A percentile compares a stretch with the other conserved stretches of the same genome.
Evolutionary conservation across 2,888 invertebrate genomes (phyloP).

Genomic region (Nebria brevicollis): DNA sequence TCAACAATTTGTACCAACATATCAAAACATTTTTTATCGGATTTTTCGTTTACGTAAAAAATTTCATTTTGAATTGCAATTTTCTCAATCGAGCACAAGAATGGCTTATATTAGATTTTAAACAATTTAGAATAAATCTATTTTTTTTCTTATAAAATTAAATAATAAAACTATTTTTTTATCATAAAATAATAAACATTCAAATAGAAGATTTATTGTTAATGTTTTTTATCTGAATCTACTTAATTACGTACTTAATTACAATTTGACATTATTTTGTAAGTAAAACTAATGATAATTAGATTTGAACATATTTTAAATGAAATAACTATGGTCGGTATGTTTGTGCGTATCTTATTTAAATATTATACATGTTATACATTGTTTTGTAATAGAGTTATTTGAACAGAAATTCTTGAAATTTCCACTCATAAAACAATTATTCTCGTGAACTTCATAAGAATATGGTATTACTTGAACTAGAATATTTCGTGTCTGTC

Average conservation of each 20-base stretch:
- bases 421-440: neutral
- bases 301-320: neutral
- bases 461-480: neutral
- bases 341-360: neutral
- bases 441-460: neutral
- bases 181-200: too few relatives aligned
- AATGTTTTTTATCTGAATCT: too few relatives aligned
- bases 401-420: neutral
- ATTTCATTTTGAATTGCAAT: too few relatives aligned
- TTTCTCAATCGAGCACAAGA: too few relatives aligned
- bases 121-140: too few relatives aligned
- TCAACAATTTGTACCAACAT: neutral
- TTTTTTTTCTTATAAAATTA: too few relatives aligned
- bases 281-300: neutral
- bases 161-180: too few relatives aligned
- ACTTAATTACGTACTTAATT: too few relatives aligned
- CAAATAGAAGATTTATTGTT: too few relatives aligned
- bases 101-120: too few relatives aligned
- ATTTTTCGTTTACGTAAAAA: too few relatives aligned
- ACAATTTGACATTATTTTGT: too few relatives aligned
- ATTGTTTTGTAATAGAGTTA: neutral
- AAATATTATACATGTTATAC: neutral
- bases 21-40: neutral
- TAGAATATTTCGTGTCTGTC: neutral
- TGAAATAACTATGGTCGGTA: neutral